Conservation (phyloP, 2,888 invertebrate genomes). For the Pocota personata region DNA sequence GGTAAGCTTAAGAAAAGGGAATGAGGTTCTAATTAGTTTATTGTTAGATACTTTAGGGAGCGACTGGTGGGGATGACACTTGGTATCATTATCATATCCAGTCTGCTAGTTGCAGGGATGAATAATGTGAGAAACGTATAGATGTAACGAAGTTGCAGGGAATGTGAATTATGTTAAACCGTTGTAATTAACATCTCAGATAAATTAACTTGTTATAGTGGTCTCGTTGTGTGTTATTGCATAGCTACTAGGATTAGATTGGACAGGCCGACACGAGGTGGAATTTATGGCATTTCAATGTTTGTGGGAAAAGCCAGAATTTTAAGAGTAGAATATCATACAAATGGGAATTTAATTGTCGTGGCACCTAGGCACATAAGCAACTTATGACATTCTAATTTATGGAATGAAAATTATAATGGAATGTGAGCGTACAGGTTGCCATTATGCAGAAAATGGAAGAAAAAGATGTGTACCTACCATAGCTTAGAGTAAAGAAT, state of each 20-base stretch:
- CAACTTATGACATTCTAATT: background rate
- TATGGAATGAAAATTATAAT: background rate
- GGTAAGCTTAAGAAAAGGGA: constrained; percentile 50
- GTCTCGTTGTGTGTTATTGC: constrained; percentile 18
- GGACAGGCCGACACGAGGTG: constrained; percentile 37
- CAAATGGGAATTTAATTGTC: constrained; percentile 54
- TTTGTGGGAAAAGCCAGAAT: constrained; percentile 48
- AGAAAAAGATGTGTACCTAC: no score
- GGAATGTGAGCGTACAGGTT: background rate
- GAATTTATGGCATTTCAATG: constrained; percentile 60
- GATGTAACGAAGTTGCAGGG: constrained; percentile 4
- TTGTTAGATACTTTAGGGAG: constrained; percentile 59
- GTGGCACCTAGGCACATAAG: constrained; percentile 23
- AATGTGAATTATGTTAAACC: constrained; percentile 32
- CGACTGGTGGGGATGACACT: constrained; percentile 19
- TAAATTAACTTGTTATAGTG: constrained; percentile 68
- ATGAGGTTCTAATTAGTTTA: constrained; percentile 62
- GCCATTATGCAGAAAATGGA: no score
- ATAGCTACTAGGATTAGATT: constrained; percentile 20
- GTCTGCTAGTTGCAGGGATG: constrained; percentile 32
- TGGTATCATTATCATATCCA: background rate
- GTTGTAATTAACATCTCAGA: constrained; percentile 60
- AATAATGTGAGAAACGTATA: constrained; percentile 65
- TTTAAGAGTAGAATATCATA: background rate
- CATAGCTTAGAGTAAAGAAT: no score